phyloP scores from a whole-genome alignment of 2,113 vertebrate species.

The Loxodonta africana region DNA sequence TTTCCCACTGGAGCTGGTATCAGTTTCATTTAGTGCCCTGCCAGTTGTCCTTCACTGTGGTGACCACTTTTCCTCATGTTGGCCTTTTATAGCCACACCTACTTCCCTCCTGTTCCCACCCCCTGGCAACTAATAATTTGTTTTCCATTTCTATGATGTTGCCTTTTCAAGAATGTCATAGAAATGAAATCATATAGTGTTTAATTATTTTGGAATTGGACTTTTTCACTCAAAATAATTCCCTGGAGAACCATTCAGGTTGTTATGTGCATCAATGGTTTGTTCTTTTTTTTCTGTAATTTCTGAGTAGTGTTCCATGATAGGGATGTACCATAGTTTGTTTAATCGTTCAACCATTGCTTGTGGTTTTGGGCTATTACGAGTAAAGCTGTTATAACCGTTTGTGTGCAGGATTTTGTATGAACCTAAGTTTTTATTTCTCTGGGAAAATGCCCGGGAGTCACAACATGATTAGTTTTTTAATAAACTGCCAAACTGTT shows the following conservation, averaged over 20 bases:
- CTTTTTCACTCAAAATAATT: not conserved
- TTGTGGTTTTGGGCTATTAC: no score
- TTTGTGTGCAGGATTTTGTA: not conserved
- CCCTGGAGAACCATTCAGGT: not conserved
- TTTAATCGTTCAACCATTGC: not conserved
- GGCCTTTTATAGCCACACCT: not conserved
- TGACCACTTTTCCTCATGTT: not conserved
- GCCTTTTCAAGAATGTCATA: no score
- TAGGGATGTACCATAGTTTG: not conserved
- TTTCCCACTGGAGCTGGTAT: no score
- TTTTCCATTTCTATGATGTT: not conserved
- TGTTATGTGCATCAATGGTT: not conserved
- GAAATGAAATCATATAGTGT: no score
- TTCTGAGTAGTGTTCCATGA: not conserved
- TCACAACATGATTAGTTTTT: not conserved
- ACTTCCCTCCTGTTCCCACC: not conserved
- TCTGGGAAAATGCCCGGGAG: not conserved
- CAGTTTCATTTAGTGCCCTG: no score
- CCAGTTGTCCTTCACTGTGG: no score
- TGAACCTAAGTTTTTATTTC: not conserved
- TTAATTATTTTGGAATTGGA: no score
- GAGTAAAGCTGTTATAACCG: no score
- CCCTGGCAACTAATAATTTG: not conserved
- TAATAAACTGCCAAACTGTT: not conserved
- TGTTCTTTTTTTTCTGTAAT: not conserved